phyloP scores from a whole-genome alignment of 2,113 vertebrate species.

The Dryoscopus gambensis region DNA sequence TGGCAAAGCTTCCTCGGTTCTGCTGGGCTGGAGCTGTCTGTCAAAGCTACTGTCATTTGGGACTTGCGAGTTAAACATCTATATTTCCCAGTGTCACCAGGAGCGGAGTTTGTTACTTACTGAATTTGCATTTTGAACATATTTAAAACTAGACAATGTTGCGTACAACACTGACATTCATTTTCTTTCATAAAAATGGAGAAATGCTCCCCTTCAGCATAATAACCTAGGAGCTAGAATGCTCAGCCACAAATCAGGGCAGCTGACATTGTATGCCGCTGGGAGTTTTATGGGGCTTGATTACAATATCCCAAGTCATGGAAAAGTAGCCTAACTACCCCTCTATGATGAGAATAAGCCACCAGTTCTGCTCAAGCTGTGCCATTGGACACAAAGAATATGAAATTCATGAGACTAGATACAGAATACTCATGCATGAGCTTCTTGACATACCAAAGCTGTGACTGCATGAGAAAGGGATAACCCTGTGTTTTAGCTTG shows the following conservation, averaged over 20 bases:
- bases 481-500: neutral
- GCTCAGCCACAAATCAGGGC: constrained; percentile 48
- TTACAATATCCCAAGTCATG: constrained; percentile 58
- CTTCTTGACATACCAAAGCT: constrained; percentile 22
- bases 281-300: constrained; percentile 57
- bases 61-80: constrained; percentile 3
- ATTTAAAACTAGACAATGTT: constrained; percentile 15
- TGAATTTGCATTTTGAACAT: constrained; percentile 15
- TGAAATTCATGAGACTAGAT: constrained; percentile 66
- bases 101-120: neutral
- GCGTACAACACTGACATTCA: neutral
- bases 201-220: constrained; percentile 17
- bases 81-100: neutral
- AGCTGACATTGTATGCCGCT: neutral
- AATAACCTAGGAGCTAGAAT: constrained; percentile 8
- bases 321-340: constrained; percentile 45
- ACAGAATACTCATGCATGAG: constrained; percentile 22
- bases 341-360: constrained; percentile 58
- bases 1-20: neutral
- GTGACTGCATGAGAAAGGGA: constrained; percentile 54
- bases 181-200: constrained; percentile 46
- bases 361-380: constrained; percentile 65
- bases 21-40: neutral
- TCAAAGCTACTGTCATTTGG: neutral
- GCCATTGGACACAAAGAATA: constrained; percentile 51